Percentiles rank a stretch among this genome's conserved stretches.
Conservation (phyloP, 2,888 invertebrate species). For the Oscheius sp. region DNA sequence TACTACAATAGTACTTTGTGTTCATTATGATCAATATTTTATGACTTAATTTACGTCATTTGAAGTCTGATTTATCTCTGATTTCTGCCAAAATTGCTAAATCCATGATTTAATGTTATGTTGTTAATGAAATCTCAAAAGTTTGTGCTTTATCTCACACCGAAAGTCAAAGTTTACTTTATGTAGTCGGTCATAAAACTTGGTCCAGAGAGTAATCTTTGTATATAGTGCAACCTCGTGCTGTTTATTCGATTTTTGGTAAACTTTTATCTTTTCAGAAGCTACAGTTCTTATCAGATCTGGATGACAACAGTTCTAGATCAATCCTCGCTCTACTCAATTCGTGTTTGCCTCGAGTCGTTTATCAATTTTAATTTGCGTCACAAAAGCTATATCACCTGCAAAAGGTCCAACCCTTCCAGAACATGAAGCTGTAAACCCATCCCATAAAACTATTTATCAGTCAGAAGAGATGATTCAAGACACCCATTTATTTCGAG, state of each 20-base stretch:
- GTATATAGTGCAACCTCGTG: neutral
- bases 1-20: neutral
- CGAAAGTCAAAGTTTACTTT: neutral
- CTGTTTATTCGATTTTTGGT: neutral
- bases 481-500: neutral
- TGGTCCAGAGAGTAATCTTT: too few species aligned
- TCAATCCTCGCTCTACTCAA: neutral
- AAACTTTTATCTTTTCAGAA: neutral
- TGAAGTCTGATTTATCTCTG: too few species aligned
- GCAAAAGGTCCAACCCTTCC: too few species aligned
- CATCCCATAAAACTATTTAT: neutral
- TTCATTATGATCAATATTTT: neutral
- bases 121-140: too few species aligned
- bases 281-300: neutral
- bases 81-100: too few species aligned
- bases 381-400: neutral
- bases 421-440: too few species aligned
- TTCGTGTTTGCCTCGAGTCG: neutral
- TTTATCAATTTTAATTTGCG: neutral
- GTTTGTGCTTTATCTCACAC: neutral
- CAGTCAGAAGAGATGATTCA: neutral
- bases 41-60: too few species aligned
- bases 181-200: too few species aligned
- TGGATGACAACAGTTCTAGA: neutral
- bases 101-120: too few species aligned